phyloP scores from a whole-genome alignment of 2,888 invertebrate species.

The Galerucella nymphaeae region DNA sequence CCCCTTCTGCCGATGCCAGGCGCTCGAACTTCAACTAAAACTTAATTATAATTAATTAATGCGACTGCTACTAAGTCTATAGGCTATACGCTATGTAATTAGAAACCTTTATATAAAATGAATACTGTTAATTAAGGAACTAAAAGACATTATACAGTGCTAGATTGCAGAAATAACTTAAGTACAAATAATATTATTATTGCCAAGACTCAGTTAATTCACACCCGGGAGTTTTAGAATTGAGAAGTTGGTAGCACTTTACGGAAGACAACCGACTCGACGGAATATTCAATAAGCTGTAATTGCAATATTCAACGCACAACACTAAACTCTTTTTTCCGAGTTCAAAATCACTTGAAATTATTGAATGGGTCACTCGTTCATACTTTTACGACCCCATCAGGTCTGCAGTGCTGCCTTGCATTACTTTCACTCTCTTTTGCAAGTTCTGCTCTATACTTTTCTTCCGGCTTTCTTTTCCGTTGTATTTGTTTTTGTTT shows the following conservation, averaged over 20 bases:
- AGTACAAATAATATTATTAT: conserved; percentile 62
- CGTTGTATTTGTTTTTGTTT: no score
- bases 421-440: no score
- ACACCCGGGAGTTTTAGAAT: conserved; percentile 42
- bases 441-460: no score
- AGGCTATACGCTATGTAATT: conserved; percentile 70
- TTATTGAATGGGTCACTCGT: no score
- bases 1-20: conserved; percentile 63
- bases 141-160: conserved; percentile 69
- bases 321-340: background rate
- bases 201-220: conserved; percentile 48
- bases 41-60: conserved; percentile 81
- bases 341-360: no score
- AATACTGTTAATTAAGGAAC: conserved; percentile 71
- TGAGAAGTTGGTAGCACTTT: conserved; percentile 41
- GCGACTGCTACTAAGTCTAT: conserved; percentile 64
- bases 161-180: conserved; percentile 64
- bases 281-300: conserved; percentile 27
- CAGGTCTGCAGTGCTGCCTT: no score
- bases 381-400: no score
- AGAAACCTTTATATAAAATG: conserved; percentile 72
- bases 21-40: conserved; percentile 72
- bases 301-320: conserved; percentile 22
- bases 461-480: no score
- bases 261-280: conserved; percentile 21